Percentiles rank a stretch among this genome's conserved stretches.
These are phyloP conservation scores for Polypedilum vanderplanki DNA, from an alignment of 1,140 invertebrate species.

Conservation along the genomic window DNA sequence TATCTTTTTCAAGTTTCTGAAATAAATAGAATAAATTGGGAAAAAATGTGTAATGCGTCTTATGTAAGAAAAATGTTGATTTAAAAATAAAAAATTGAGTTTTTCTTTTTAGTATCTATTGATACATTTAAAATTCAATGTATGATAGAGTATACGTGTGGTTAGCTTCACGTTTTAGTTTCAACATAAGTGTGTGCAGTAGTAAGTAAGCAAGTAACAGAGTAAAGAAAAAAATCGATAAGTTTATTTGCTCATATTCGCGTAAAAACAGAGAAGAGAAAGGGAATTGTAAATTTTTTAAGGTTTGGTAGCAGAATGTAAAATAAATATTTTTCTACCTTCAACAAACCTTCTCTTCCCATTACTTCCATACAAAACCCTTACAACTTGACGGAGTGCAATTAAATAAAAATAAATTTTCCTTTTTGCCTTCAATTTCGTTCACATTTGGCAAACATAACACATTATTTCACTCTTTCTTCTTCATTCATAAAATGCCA, in stretches of 20 bases:
- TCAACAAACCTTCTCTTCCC: background rate
- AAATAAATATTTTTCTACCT: background rate
- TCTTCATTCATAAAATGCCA: background rate
- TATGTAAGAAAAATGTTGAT: too few relatives aligned
- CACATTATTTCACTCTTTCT: background rate
- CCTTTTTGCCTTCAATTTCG: background rate
- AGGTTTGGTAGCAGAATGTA: background rate
- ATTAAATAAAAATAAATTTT: conserved; percentile 10
- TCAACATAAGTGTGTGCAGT: too few relatives aligned
- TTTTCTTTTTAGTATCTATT: too few relatives aligned
- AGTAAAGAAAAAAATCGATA: background rate
- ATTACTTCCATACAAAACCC: background rate
- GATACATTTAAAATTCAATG: too few relatives aligned
- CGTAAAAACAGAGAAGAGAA: background rate
- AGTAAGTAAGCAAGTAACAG: too few relatives aligned
- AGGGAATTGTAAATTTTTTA: background rate
- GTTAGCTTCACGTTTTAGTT: too few relatives aligned
- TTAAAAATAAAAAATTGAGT: too few relatives aligned
- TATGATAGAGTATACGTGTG: too few relatives aligned
- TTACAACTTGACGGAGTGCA: background rate
- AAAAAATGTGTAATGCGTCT: too few relatives aligned
- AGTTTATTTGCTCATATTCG: background rate
- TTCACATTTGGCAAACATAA: background rate
- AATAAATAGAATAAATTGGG: too few relatives aligned
- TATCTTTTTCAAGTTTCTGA: too few relatives aligned